These are phyloP conservation scores for Thalpophila matura DNA, from an alignment of 2,888 invertebrate species.

Conservation along the genomic window DNA sequence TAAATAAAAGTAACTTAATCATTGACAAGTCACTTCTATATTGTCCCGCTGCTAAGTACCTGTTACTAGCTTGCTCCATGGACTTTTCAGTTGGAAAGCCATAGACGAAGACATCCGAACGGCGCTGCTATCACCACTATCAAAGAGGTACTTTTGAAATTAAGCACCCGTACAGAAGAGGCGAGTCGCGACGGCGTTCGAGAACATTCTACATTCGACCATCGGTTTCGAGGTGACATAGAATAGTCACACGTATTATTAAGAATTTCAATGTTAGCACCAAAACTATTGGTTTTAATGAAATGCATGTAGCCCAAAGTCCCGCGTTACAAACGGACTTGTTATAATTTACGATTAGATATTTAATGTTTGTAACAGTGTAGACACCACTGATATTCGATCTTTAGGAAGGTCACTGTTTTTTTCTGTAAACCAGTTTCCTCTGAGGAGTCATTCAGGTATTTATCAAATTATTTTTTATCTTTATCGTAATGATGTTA, in stretches of 20 bases:
- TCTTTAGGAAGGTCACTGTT: slow-evolving; percentile 80
- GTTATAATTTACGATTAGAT: slow-evolving; percentile 77
- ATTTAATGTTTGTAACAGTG: slow-evolving; percentile 77
- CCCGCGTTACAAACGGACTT: slow-evolving; percentile 73
- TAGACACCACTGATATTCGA: slow-evolving; percentile 81
- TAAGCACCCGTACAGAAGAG: slow-evolving; percentile 75
- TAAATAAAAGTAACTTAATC: slow-evolving; percentile 48
- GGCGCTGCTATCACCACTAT: slow-evolving; percentile 61
- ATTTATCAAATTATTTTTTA: slow-evolving; percentile 86
- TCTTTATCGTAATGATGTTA: slow-evolving; percentile 75
- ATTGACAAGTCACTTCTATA: slow-evolving; percentile 68
- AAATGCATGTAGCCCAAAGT: slow-evolving; percentile 81
- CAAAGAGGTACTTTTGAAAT: slow-evolving; percentile 88
- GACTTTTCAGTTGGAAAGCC: slow-evolving; percentile 89
- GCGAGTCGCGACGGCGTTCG: slow-evolving; percentile 56
- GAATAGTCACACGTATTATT: slow-evolving; percentile 79
- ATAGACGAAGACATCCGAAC: slow-evolving; percentile 72
- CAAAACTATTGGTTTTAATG: slow-evolving; percentile 60
- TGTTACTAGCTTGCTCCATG: slow-evolving; percentile 87
- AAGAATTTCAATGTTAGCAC: slow-evolving; percentile 68
- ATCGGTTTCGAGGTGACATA: slow-evolving; percentile 87
- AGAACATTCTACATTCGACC: slow-evolving; percentile 64
- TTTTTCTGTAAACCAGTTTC: slow-evolving; percentile 84
- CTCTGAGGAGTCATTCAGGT: slow-evolving; percentile 88
- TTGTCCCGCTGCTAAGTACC: slow-evolving; percentile 69